phyloP scores from a whole-genome alignment of 2,797 vertebrate species.

The Bovichtus diacanthus region DNA sequence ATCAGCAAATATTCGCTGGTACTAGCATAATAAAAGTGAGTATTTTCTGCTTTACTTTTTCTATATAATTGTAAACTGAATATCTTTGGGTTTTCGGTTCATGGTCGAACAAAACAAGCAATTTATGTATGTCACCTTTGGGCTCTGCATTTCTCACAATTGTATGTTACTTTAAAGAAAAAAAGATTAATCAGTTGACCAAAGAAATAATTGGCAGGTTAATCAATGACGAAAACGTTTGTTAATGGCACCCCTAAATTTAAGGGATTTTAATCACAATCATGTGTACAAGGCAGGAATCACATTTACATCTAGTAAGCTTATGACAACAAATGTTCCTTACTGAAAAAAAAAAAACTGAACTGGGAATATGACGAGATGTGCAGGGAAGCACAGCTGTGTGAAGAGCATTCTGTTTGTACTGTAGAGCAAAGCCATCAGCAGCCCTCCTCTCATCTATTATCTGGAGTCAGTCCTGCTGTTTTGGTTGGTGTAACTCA shows the following conservation, averaged over 20 bases:
- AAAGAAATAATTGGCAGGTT: background rate
- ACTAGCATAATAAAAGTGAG: background rate
- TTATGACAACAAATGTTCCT: conserved; percentile 23
- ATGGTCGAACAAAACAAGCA: background rate
- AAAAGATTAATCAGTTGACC: background rate
- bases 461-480: conserved; percentile 66
- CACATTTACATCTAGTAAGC: background rate
- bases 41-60: background rate
- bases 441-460: conserved; percentile 56
- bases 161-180: background rate
- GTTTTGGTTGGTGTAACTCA: conserved; percentile 56
- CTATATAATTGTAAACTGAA: background rate
- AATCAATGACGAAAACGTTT: background rate
- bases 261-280: background rate
- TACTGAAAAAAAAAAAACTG: conserved; percentile 1
- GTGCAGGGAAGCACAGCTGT: conserved; percentile 45
- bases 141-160: background rate
- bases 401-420: conserved; percentile 28
- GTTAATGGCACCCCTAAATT: background rate
- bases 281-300: too few species aligned
- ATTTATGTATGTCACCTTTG: background rate
- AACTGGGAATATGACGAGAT: conserved; percentile 38
- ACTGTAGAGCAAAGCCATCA: conserved; percentile 35
- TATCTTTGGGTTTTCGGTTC: background rate
- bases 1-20: background rate